A percentile compares a stretch with the other conserved stretches of the same genome.
Conservation (phyloP, 1,140 invertebrate species). For the Sycophila sp. region DNA sequence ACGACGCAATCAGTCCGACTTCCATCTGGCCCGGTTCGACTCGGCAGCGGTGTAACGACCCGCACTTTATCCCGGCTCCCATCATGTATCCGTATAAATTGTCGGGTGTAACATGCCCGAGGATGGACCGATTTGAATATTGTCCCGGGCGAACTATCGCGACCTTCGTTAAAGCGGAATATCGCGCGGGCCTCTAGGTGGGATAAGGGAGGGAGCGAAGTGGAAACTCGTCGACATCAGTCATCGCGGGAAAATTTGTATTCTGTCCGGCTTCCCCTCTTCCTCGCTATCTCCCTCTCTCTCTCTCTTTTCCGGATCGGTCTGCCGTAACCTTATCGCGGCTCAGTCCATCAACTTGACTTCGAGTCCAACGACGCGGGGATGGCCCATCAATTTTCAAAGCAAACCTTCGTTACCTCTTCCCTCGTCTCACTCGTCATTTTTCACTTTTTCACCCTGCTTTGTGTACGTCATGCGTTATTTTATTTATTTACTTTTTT, state of each 20-base stretch:
- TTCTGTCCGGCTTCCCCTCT: slow-evolving; percentile 43
- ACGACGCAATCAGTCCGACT: background rate
- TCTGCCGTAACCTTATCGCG: slow-evolving; percentile 54
- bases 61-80: background rate
- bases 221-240: slow-evolving; percentile 54
- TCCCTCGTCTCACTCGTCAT: too few relatives aligned
- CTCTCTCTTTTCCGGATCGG: too few relatives aligned
- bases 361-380: slow-evolving; percentile 46
- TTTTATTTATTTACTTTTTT: background rate
- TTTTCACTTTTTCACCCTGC: too few relatives aligned
- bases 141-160: slow-evolving; percentile 4
- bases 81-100: slow-evolving; percentile 17
- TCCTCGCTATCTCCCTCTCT: too few relatives aligned
- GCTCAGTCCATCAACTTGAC: slow-evolving; percentile 57
- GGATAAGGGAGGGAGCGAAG: slow-evolving; percentile 48
- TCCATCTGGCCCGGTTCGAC: too few relatives aligned
- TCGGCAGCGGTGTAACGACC: too few relatives aligned
- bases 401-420: too few relatives aligned
- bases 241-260: slow-evolving; percentile 57
- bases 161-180: slow-evolving; percentile 26
- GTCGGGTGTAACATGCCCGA: background rate
- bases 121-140: slow-evolving; percentile 19
- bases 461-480: background rate
- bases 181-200: slow-evolving; percentile 1
- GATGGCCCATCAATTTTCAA: slow-evolving; percentile 54